Base-by-base conservation (phyloP, 2,113 vertebrate genomes). In the Trachemys scripta region DNA sequence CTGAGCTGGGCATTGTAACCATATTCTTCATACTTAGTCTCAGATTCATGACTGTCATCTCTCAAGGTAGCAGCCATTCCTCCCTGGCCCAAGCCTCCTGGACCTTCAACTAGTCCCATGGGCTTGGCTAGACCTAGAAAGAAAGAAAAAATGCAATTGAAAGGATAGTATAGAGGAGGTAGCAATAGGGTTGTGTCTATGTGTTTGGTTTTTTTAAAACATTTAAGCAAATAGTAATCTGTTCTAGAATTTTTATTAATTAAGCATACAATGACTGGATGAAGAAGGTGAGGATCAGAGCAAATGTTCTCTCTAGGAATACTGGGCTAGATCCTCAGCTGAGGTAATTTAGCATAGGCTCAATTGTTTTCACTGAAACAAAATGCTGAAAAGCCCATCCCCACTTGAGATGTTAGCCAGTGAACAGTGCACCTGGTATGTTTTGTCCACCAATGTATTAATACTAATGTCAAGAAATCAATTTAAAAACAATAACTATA, bases 1-100 rank as follows among this genome's bases (percentile, higher is more conserved):
- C 99, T 99, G 92, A 99, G 99, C 1, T 99, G 99, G 27, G 99
- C 99, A 1, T 99, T 99, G 98, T 99, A 99, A 84, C 99, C 99
- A 1, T 99, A 99, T 91, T 99, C 99, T 98, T 99, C 99, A 1
- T 99, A 99, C 78, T 99, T 99, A 54, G 98, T 98, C 53, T 99
- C 99, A 0, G 94, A 95, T 95, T 99, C 99, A 4, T 94, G 99
- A 91, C 99, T 99, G 65, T 99, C 99, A 1, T 99, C 99, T 78
- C 98, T 99, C 90, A 99, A 98, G 1, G 99, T 99, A 88, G 99
- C 99, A 4, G 99, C 99, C 86, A 99, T 98, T 83, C 99, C 99
- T 1, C 99, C 99, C 97, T 99, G 99, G 76, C 99, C 99, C 82
- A 99, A 97, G n/a, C 99, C 99, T 51, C 99, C 99, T 0, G 99